Conservation (phyloP, 2,888 invertebrate species). For the Diaperis boleti region DNA sequence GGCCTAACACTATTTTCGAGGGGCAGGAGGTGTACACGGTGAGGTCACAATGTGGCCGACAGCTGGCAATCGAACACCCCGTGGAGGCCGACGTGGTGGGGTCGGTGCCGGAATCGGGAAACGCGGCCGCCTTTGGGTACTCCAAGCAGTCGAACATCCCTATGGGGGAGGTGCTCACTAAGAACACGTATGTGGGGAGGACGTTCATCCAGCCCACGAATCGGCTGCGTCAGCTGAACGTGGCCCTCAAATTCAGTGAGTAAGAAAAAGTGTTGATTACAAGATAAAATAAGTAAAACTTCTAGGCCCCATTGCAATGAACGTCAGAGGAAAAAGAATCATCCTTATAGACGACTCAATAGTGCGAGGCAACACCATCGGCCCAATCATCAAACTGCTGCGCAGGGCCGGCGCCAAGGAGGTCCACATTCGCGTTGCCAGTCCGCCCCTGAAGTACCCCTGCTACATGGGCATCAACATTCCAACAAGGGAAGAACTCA, state of each 20-base stretch:
- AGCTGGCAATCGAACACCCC: constrained; percentile 90
- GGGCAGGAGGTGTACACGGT: constrained; percentile 97
- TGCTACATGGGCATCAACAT: constrained; percentile 99
- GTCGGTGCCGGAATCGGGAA: constrained; percentile 96
- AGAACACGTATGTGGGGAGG: constrained; percentile 96
- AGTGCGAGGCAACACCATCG: constrained; percentile 96
- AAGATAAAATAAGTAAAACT: constrained; percentile 11
- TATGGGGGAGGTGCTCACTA: constrained; percentile 94
- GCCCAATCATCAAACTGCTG: constrained; percentile 92
- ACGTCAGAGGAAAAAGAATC: constrained; percentile 87
- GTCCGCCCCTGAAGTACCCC: constrained; percentile 93
- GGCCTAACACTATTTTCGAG: constrained; percentile 96
- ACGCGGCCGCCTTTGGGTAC: constrained; percentile 96
- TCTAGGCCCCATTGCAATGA: constrained; percentile 85
- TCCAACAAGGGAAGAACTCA: constrained; percentile 95
- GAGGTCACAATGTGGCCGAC: constrained; percentile 91
- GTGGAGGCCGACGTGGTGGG: constrained; percentile 96
- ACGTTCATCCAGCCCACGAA: constrained; percentile 98
- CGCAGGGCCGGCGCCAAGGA: constrained; percentile 94
- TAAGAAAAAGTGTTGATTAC: constrained; percentile 20
- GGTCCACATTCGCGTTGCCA: constrained; percentile 97
- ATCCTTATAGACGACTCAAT: constrained; percentile 98
- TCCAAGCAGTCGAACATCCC: constrained; percentile 89
- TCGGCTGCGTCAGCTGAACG: constrained; percentile 88
- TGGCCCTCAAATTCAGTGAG: constrained; percentile 92